These are phyloP conservation scores for Zaprionus nigranus DNA, from an alignment of 1,140 invertebrate species.

Conservation along the genomic window DNA sequence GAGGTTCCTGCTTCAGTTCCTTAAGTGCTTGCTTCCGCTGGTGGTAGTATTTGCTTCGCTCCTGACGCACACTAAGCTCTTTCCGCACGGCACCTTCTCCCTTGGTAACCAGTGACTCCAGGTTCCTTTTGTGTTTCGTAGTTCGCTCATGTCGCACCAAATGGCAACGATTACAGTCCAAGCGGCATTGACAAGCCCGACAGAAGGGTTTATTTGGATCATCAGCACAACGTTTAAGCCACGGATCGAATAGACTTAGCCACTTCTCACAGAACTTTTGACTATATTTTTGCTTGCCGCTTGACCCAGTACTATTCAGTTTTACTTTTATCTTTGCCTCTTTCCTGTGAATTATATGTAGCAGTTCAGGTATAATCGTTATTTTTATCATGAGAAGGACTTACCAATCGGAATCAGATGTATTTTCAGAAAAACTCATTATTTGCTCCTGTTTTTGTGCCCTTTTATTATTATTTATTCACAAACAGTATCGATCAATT, in stretches of 20 bases:
- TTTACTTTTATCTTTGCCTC: slow-evolving; percentile 57
- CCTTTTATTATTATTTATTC: slow-evolving; percentile 88
- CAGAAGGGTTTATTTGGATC: slow-evolving; percentile 80
- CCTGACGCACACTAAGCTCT: slow-evolving; percentile 69
- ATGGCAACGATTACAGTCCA: slow-evolving; percentile 81
- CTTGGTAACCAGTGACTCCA: slow-evolving; percentile 67
- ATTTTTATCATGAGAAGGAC: not conserved
- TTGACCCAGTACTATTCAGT: slow-evolving; percentile 36
- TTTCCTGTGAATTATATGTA: slow-evolving; percentile 55
- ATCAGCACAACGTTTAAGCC: slow-evolving; percentile 63
- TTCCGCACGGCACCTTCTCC: slow-evolving; percentile 64
- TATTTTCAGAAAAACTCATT: slow-evolving; percentile 81
- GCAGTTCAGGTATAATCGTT: not conserved
- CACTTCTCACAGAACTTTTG: slow-evolving; percentile 81
- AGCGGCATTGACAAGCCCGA: slow-evolving; percentile 68
- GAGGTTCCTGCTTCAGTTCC: slow-evolving; percentile 12
- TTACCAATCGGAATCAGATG: slow-evolving; percentile 77
- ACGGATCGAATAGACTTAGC: slow-evolving; percentile 76
- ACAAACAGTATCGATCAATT: slow-evolving; percentile 11
- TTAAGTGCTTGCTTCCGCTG: slow-evolving; percentile 53
- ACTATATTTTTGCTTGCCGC: slow-evolving; percentile 63
- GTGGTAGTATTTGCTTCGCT: slow-evolving; percentile 78
- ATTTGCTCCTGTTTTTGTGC: slow-evolving; percentile 73
- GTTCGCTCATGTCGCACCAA: slow-evolving; percentile 74
- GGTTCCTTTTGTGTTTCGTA: slow-evolving; percentile 73